Evolutionary conservation across 2,797 vertebrate species (phyloP).

Genomic region (Taeniopygia guttata): DNA sequence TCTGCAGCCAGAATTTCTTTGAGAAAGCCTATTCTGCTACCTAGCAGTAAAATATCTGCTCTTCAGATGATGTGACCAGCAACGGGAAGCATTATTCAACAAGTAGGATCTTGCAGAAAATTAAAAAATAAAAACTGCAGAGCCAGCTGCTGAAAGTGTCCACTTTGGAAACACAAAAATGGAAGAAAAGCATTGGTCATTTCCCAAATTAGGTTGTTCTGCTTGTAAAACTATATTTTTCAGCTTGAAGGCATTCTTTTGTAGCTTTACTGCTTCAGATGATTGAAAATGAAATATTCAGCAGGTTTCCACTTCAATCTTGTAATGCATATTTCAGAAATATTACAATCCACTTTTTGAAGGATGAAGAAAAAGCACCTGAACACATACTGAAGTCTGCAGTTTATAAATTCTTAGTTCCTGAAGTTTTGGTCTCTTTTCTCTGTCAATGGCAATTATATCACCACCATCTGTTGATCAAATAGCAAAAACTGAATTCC

Average conservation of each 20-base stretch:
- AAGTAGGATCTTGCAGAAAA: background rate
- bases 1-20: background rate
- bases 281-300: constrained; percentile 69
- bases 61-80: background rate
- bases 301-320: constrained; percentile 34
- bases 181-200: background rate
- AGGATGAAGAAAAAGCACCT: constrained; percentile 10
- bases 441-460: background rate
- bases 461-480: background rate
- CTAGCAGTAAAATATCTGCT: background rate
- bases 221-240: constrained; percentile 48
- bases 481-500: background rate
- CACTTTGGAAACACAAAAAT: constrained; percentile 19
- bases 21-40: background rate
- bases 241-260: constrained; percentile 43
- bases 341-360: background rate
- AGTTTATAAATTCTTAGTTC: constrained; percentile 38
- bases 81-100: background rate
- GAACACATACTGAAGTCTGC: background rate
- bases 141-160: background rate
- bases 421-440: background rate
- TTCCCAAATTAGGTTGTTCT: constrained; percentile 6
- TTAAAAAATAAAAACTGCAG: constrained; percentile 20
- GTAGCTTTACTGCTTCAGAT: constrained; percentile 35
- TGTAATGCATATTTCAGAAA: constrained; percentile 55